A percentile compares a stretch with the other conserved stretches of the same genome.
phyloP scores from a whole-genome alignment of 2,113 vertebrate species.

The Indri indri region DNA sequence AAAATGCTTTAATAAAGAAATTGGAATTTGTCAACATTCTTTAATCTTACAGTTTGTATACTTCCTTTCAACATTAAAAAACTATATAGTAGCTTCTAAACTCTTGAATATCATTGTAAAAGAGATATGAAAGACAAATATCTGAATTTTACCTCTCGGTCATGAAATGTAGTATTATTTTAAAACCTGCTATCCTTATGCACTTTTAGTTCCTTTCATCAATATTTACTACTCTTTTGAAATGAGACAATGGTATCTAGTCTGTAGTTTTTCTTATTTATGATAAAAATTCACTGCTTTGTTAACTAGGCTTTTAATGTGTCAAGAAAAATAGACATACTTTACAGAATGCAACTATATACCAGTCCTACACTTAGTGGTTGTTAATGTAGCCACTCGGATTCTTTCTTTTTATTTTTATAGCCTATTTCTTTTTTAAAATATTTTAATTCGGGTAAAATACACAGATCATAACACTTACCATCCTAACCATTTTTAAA shows the following conservation, averaged over 20 bases:
- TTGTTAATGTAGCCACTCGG: neutral
- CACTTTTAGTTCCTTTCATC: neutral
- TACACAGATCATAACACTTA: neutral
- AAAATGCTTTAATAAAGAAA: constrained; percentile 21
- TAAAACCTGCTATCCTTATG: neutral
- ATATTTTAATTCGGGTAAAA: neutral
- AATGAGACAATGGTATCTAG: neutral
- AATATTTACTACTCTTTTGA: neutral
- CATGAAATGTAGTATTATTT: neutral
- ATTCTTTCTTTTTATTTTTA: neutral
- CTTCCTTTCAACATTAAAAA: neutral
- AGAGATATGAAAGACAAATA: neutral
- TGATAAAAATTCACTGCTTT: neutral
- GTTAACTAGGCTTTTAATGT: neutral
- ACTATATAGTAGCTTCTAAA: neutral
- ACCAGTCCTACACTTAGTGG: neutral
- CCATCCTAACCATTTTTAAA: neutral
- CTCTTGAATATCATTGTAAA: neutral
- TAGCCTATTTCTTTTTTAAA: neutral
- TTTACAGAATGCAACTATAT: neutral
- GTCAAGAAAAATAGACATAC: neutral
- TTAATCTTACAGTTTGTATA: neutral
- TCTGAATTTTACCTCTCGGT: neutral
- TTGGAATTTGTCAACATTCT: neutral
- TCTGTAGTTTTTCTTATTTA: neutral